Base-by-base conservation (phyloP, 2,113 vertebrate species). In the Lampris megalopsis region DNA sequence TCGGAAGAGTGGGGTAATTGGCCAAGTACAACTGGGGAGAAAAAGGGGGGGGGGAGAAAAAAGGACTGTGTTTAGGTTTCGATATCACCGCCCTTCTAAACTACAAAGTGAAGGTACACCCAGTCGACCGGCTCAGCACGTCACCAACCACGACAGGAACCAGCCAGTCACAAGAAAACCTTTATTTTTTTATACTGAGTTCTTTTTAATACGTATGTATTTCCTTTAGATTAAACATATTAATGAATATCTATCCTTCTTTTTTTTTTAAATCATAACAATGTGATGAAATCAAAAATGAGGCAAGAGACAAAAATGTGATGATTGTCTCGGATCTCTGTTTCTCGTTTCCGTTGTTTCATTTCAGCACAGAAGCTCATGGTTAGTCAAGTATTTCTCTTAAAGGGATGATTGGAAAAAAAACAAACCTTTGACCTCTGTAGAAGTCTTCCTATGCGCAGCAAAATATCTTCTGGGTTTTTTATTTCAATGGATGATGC, bases 381-480 rank as follows among this genome's bases (percentile, higher is more conserved):
- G 47, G 84, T 73, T 57, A 82, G 93, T 89, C 52, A 65, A 76
- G 76, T 92, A 83, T 92, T 94, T 94, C 92, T 94, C 91, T 94
- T 89, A 92, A 92, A 93, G 92, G 93, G 93, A 92, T 91, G 80
- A 89, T 90, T 78, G 86, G 79, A 86, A 87, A 73, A 24, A 24
- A 24, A 24, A 24, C 24, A 24, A 91, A 93, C 79, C 87, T 93
- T 89, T 94, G 92, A 94, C 92, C 94, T 94, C 95, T 94, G 92
- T 92, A 93, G 93, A 95, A 94, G 94, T 95, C 94, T 96, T 94
- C 93, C 93, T 94, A 93, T 77, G 86, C 91, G 84, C 87, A 79
- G 89, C 80, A 85, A 90, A 93, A 83, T 90, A 81, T 88, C 71
- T 84, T 71, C 90, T 90, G 91, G 91, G 81, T 79, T 75, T 93